Evolutionary conservation across 2,113 vertebrate genomes (phyloP).

Genomic region (Pogona vitticeps): DNA sequence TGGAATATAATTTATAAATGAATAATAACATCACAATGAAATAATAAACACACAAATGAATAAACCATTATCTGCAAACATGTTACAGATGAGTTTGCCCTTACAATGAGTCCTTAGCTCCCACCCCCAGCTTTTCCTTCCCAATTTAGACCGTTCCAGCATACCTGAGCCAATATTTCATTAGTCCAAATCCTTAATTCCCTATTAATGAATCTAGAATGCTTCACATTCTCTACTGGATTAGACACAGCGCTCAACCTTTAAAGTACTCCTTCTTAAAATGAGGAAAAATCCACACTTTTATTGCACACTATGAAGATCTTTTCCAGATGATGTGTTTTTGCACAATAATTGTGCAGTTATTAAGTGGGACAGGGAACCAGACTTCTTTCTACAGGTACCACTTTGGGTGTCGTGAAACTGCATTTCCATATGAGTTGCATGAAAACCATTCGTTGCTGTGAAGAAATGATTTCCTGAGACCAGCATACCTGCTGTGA

Average conservation of each 20-base stretch:
- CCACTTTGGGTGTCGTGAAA: not conserved
- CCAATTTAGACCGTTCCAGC: not conserved
- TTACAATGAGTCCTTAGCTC: too few species aligned
- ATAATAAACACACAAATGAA: not conserved
- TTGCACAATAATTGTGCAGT: not conserved
- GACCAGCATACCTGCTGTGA: not conserved
- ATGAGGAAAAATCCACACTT: not conserved
- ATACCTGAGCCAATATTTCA: not conserved
- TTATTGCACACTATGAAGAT: not conserved
- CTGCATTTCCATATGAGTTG: not conserved
- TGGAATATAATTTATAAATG: not conserved
- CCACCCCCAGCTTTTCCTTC: not conserved
- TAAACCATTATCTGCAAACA: too few species aligned
- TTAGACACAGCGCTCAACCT: not conserved
- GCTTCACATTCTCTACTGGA: conserved; percentile 13
- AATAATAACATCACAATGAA: not conserved
- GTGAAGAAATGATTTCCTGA: not conserved
- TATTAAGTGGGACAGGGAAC: not conserved
- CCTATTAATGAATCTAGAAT: conserved; percentile 23
- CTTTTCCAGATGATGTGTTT: not conserved
- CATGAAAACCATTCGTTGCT: not conserved
- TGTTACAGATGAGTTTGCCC: too few species aligned
- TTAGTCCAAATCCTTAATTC: conserved; percentile 5
- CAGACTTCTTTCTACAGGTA: not conserved
- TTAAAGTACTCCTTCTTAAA: conserved; percentile 12